These are phyloP conservation scores for Thryonomys swinderianus DNA, from an alignment of 2,113 vertebrate genomes.

Conservation along the genomic window DNA sequence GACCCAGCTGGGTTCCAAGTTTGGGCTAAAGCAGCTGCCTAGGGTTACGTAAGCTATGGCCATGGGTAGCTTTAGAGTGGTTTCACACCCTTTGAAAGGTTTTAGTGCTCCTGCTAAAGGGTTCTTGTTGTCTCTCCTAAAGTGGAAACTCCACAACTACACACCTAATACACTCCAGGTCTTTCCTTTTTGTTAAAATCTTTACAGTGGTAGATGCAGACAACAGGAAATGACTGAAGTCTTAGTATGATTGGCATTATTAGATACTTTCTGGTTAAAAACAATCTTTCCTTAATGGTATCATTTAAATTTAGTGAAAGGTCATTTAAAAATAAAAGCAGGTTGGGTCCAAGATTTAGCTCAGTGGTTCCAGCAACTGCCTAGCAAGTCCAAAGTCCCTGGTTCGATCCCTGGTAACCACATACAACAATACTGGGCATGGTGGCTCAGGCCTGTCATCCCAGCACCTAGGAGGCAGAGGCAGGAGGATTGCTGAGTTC, in stretches of 20 bases:
- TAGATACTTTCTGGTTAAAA: constrained; percentile 13
- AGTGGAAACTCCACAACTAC: neutral
- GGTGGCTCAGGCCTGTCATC: too few relatives aligned
- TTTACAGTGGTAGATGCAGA: neutral
- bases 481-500: too few relatives aligned
- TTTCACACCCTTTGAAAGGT: neutral
- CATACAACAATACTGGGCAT: too few relatives aligned
- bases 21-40: neutral
- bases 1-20: neutral
- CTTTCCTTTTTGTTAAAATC: constrained; percentile 45
- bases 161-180: neutral
- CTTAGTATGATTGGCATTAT: neutral
- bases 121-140: neutral
- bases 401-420: too few relatives aligned
- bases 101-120: neutral
- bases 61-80: neutral
- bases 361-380: too few relatives aligned
- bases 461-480: too few relatives aligned
- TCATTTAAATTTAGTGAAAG: constrained; percentile 57
- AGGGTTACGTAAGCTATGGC: neutral
- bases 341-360: too few relatives aligned
- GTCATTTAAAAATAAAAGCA: neutral
- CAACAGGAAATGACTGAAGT: constrained; percentile 53
- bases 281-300: constrained; percentile 39
- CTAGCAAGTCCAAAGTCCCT: too few relatives aligned